Evolutionary conservation across 2,888 invertebrate species (phyloP).

Genomic region (Incurvaria masculella): DNA sequence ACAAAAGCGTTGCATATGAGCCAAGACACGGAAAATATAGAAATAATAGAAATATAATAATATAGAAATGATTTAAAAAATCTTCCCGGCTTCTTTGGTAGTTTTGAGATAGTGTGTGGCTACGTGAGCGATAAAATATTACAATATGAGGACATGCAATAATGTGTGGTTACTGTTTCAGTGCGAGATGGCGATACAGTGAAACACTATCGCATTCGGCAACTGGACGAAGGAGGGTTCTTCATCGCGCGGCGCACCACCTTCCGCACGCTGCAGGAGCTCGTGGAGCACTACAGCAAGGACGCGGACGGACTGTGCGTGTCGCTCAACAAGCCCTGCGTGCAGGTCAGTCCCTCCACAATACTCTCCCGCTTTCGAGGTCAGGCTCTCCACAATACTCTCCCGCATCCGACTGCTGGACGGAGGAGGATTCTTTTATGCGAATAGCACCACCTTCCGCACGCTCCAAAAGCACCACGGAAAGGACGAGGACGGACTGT

Average conservation of each 20-base stretch:
- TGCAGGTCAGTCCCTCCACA: no score
- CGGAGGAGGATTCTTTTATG: slow-evolving; percentile 99
- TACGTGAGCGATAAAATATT: no score
- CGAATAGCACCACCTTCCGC: slow-evolving; percentile 94
- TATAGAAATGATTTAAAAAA: no score
- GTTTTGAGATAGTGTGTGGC: no score
- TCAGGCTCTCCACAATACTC: no score
- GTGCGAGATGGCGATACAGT: slow-evolving; percentile 99
- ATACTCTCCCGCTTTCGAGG: no score
- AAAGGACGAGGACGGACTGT: slow-evolving; percentile 96
- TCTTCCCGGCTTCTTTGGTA: no score
- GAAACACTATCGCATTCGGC: slow-evolving; percentile 98
- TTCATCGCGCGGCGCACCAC: slow-evolving; percentile 98
- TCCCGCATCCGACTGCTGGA: slow-evolving; percentile 98
- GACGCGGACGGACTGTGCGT: slow-evolving; percentile 99
- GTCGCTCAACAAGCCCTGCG: slow-evolving; percentile 91
- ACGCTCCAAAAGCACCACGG: slow-evolving; percentile 97
- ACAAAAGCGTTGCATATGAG: no score
- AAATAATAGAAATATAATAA: no score
- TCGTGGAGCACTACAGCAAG: slow-evolving; percentile 96
- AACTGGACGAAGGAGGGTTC: slow-evolving; percentile 98
- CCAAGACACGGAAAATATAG: no score
- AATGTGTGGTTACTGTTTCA: slow-evolving; percentile 53
- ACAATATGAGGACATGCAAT: no score
- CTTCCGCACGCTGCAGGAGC: slow-evolving; percentile 94